These are phyloP conservation scores for Stegostoma tigrinum DNA, from an alignment of 2,113 vertebrate species.

Conservation along the genomic window DNA sequence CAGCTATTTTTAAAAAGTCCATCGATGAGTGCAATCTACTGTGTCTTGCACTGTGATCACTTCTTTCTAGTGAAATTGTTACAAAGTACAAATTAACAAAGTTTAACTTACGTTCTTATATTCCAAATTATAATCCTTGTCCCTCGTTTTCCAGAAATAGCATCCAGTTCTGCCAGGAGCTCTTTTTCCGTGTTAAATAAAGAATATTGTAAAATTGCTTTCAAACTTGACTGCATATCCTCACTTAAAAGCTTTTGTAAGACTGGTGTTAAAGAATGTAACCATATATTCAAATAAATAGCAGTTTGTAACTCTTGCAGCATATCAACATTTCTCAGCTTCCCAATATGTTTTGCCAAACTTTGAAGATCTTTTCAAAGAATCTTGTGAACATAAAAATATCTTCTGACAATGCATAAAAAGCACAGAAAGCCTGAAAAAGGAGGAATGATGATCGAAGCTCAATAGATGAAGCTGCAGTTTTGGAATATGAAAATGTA, in stretches of 20 bases:
- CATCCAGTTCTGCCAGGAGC: constrained; percentile 67
- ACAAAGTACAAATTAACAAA: neutral
- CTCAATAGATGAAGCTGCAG: too few relatives aligned
- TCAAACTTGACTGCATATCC: constrained; percentile 64
- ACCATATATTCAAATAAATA: neutral
- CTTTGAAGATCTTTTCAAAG: neutral
- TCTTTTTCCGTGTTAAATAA: constrained; percentile 66
- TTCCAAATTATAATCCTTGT: constrained; percentile 96
- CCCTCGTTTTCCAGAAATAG: constrained; percentile 68
- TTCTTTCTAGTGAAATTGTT: neutral
- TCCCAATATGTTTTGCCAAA: neutral
- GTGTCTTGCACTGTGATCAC: neutral
- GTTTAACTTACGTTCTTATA: constrained; percentile 65
- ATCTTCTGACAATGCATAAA: too few relatives aligned
- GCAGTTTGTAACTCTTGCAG: neutral
- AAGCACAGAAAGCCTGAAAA: too few relatives aligned
- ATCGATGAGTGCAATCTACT: neutral
- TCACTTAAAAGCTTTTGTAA: constrained; percentile 37
- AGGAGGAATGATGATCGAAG: too few relatives aligned
- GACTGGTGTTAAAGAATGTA: constrained; percentile 12
- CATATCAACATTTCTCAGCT: neutral
- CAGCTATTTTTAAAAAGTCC: neutral
- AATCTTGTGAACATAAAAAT: neutral
- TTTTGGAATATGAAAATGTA: too few relatives aligned
- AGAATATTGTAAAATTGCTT: constrained; percentile 74